Evolutionary conservation across 2,113 vertebrate species (phyloP).

Genomic region (Phoxinus phoxinus): DNA sequence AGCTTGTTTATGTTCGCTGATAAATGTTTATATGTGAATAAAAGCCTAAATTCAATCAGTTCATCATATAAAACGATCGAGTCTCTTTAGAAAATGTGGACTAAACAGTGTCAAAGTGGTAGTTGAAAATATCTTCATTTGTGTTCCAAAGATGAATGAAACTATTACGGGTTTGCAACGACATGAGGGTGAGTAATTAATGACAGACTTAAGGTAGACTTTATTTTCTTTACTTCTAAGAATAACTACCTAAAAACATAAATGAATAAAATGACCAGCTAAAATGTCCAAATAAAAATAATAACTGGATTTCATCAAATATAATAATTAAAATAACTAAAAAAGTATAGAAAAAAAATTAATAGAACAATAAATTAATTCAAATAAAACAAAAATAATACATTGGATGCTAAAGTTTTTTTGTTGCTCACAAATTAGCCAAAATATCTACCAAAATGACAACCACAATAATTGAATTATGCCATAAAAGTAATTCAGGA

Average conservation of each 20-base stretch:
- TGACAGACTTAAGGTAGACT: too few relatives aligned
- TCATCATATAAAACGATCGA: too few relatives aligned
- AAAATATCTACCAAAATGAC: not conserved
- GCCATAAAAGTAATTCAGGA: not conserved
- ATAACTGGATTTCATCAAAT: not conserved
- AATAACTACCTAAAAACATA: not conserved
- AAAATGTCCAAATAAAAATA: not conserved
- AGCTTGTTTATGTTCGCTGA: too few relatives aligned
- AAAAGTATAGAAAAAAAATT: not conserved
- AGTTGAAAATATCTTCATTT: too few relatives aligned
- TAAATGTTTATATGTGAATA: too few relatives aligned
- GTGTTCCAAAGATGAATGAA: too few relatives aligned
- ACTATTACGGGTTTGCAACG: too few relatives aligned
- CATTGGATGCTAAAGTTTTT: not conserved
- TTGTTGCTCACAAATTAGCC: not conserved
- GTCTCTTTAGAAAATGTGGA: too few relatives aligned
- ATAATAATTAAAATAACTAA: not conserved
- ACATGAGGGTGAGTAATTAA: too few relatives aligned
- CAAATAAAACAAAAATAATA: not conserved
- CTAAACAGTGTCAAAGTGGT: too few relatives aligned
- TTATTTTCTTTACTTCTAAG: too few relatives aligned
- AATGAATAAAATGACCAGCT: not conserved
- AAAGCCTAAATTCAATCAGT: too few relatives aligned
- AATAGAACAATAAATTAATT: not conserved
- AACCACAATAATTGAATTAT: not conserved